phyloP scores from a whole-genome alignment of 2,113 vertebrate species.

The Oncorhynchus kisutch region DNA sequence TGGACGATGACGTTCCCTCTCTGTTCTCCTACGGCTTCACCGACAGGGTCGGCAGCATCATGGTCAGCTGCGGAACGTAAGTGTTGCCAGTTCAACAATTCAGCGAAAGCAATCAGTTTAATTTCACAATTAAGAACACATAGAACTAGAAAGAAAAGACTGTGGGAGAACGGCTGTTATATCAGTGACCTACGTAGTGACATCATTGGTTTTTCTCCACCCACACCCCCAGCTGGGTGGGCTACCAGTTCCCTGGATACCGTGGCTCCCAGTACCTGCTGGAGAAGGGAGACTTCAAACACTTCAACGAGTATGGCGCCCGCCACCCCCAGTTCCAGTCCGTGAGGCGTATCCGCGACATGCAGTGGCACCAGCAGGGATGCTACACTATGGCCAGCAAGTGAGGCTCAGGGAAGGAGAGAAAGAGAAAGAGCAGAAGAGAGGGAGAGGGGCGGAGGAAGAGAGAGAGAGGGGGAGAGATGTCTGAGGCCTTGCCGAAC shows the following conservation, averaged over 20 bases:
- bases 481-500: conserved; percentile 56
- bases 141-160: not conserved
- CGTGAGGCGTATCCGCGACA: conserved; percentile 80
- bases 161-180: too few relatives aligned
- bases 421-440: conserved; percentile 71
- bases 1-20: conserved; percentile 81
- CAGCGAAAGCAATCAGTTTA: too few relatives aligned
- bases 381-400: conserved; percentile 80
- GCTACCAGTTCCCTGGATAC: conserved; percentile 83
- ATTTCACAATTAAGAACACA: too few relatives aligned
- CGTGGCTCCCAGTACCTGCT: conserved; percentile 82
- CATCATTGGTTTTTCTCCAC: not conserved
- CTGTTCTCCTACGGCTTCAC: conserved; percentile 81
- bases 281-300: conserved; percentile 81
- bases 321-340: conserved; percentile 78
- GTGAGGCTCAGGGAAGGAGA: conserved; percentile 73
- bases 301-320: conserved; percentile 81
- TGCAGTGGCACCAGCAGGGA: conserved; percentile 81
- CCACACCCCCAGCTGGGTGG: conserved; percentile 67
- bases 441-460: conserved; percentile 71
- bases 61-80: conserved; percentile 81
- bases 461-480: conserved; percentile 66
- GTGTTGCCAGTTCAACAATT: conserved; percentile 28
- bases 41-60: conserved; percentile 79
- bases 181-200: too few relatives aligned